Base-by-base conservation (phyloP, 30 jellyfish, hydroid and myxozoan genomes). In the Sanderia malayensis region DNA sequence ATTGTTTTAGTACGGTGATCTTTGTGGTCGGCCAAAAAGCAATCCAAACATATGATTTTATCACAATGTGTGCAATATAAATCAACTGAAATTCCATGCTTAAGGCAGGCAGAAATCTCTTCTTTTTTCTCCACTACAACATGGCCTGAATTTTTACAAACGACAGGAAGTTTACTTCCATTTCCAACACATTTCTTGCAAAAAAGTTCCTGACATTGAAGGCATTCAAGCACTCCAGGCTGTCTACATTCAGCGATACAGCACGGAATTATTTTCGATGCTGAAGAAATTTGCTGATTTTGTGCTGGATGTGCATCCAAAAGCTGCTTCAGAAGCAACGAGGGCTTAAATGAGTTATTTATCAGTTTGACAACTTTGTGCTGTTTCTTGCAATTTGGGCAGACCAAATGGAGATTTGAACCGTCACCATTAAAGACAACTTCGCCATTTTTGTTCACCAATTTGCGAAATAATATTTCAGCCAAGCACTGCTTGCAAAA, bases 401-500 rank as follows among this genome's bases (percentile, higher is more conserved):
- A 65, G 18, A 44, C 26, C 17, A 65, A 19, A 13, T 6, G 52
- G 0, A 19, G 18, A 24, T 25, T 7, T 6, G 21, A 34, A 29
- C 30, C 44, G 28, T 33, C 22, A 2, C 34, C 53, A 9, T 65
- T 31, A 18, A n/a, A 1, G 27, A 29, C 77, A 6, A 37, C 52
- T 37, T 37, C 52, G 52, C 52, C 52, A 29, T 65, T 61, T 18
- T 31, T 33, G 1, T 65, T 33, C 19, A 33, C 18, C 13, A 65
- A 6, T 8, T 32, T 21, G 15, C 20, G 7, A 25, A 34, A 34
- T 7, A 33, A 60, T 25, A 21, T 65, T 4, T 32, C 44, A 13
- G 77, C 77, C 49, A 65, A 44, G 28, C 77, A 65, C n/a, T 65
- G 77, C 60, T 7, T 15, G 18, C 77, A 65, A 27, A 65, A 65